Base-by-base conservation (phyloP, 2,113 vertebrate species). In the Sphaerodactylus townsendi region DNA sequence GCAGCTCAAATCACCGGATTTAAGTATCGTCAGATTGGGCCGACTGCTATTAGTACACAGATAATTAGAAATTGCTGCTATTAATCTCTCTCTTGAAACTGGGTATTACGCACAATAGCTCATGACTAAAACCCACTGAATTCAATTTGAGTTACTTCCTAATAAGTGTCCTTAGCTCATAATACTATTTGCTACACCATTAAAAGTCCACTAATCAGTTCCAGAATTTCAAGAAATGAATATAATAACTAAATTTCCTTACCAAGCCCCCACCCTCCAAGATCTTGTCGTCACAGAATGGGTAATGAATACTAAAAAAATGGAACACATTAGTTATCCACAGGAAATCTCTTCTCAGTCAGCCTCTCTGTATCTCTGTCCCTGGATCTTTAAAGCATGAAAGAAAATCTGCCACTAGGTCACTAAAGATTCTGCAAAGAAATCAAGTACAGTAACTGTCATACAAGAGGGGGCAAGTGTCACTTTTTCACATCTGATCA, bases 331-430 rank as follows among this genome's bases (percentile, higher is more conserved):
- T 62, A 69, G 64, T 4, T 77, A 65, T 59, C 86, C 53, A 84
- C 37, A 23, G 70, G 81, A 90, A 88, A 56, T 74, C 28, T 71
- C 50, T 33, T 79, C 62, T 35, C 28, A 13, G 4, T 77, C 50
- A 84, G 28, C 48, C 62, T 85, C 85, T 30, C 78, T 62, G 2
- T 82, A 44, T 70, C 83, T 82, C 39, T 84, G 76, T 88, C 85
- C 30, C 77, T 1, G 70, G 72, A 25, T 77, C 21, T 44, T 2
- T 23, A 3, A 50, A 89, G 30, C 37, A 85, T 59, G 78, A 82
- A 48, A 50, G 78, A 85, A 74, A 0, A 50, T 2, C 37, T 21
- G 68, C 25, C 85, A 23, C n/a, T 74, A 87, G 85, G 70, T 37
- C 39, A 69, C 68, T 23, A 65, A 78, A 77, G 64, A 84, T 0